A percentile compares a stretch with the other conserved stretches of the same genome.
Evolutionary conservation across 2,888 invertebrate species (phyloP).

Genomic region (Bombylius major): DNA sequence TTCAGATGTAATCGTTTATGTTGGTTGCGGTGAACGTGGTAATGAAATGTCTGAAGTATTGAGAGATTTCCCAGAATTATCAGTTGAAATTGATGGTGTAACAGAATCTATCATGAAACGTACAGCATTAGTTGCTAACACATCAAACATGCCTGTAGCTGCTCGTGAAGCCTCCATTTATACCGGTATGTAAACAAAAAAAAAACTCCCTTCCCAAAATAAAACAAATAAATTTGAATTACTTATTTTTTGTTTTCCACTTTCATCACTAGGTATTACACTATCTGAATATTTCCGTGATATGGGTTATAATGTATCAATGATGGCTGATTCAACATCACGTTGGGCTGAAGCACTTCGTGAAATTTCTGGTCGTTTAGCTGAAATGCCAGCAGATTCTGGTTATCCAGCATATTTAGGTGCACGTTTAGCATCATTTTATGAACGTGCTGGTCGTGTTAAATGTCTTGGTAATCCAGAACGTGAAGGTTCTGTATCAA

Average conservation of each 20-base stretch:
- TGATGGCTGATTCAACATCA: conserved; percentile 99
- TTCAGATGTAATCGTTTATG: conserved; percentile 98
- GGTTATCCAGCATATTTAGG: conserved; percentile 99
- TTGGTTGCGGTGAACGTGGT: conserved; percentile 98
- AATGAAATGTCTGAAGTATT: conserved; percentile 99
- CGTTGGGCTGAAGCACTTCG: conserved; percentile 99
- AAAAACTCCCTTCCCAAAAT: neutral
- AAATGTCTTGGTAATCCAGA: conserved; percentile 96
- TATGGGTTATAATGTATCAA: conserved; percentile 99
- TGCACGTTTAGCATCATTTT: conserved; percentile 96
- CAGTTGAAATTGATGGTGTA: conserved; percentile 91
- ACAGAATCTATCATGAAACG: conserved; percentile 99
- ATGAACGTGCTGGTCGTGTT: conserved; percentile 96
- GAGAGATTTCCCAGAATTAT: conserved; percentile 96
- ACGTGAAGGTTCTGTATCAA: conserved; percentile 96
- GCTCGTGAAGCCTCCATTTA: conserved; percentile 99
- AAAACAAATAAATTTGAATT: neutral
- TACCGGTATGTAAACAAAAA: conserved; percentile 50
- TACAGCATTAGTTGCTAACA: conserved; percentile 97
- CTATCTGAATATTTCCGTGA: conserved; percentile 98
- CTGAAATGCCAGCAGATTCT: conserved; percentile 99
- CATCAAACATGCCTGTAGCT: conserved; percentile 99
- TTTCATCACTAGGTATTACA: conserved; percentile 63
- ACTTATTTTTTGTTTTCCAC: neutral
- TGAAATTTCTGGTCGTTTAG: conserved; percentile 98